These are phyloP conservation scores for Periphyllus acericola DNA, from an alignment of 2,888 invertebrate species.

Conservation along the genomic window DNA sequence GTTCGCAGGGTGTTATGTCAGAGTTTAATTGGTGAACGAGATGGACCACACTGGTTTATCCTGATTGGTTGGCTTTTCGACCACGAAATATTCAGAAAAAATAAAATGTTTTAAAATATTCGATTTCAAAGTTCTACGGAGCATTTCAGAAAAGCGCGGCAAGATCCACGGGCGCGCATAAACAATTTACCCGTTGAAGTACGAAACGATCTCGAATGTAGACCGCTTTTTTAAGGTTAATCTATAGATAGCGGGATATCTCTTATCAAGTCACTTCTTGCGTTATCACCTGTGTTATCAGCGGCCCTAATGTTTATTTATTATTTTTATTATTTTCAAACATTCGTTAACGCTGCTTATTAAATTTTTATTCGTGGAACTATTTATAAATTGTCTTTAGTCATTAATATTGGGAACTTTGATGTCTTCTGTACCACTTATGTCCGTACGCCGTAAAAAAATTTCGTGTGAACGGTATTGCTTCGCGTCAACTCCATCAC, in stretches of 20 bases:
- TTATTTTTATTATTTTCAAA: not conserved
- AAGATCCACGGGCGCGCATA: slow-evolving; percentile 46
- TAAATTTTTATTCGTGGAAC: too few relatives aligned
- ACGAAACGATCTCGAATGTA: not conserved
- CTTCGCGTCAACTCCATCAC: not conserved
- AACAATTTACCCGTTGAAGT: slow-evolving; percentile 53
- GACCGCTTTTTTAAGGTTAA: slow-evolving; percentile 28
- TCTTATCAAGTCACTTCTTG: slow-evolving; percentile 1
- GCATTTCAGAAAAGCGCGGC: slow-evolving; percentile 54
- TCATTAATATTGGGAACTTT: not conserved
- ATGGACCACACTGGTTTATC: too few relatives aligned
- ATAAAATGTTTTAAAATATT: not conserved
- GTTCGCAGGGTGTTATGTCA: not conserved
- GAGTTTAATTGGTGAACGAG: not conserved
- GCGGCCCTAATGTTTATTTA: not conserved
- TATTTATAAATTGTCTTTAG: too few relatives aligned
- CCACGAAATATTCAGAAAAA: not conserved
- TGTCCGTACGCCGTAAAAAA: not conserved
- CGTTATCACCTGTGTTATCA: not conserved
- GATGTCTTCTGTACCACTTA: not conserved
- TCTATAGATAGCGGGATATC: too few relatives aligned
- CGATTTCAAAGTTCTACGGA: not conserved
- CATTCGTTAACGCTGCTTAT: not conserved
- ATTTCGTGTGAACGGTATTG: not conserved
- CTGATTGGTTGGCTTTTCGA: not conserved